A percentile compares a stretch with the other conserved stretches of the same genome.
Conservation (phyloP, 2,797 vertebrate genomes). For the Pempheris klunzingeri region DNA sequence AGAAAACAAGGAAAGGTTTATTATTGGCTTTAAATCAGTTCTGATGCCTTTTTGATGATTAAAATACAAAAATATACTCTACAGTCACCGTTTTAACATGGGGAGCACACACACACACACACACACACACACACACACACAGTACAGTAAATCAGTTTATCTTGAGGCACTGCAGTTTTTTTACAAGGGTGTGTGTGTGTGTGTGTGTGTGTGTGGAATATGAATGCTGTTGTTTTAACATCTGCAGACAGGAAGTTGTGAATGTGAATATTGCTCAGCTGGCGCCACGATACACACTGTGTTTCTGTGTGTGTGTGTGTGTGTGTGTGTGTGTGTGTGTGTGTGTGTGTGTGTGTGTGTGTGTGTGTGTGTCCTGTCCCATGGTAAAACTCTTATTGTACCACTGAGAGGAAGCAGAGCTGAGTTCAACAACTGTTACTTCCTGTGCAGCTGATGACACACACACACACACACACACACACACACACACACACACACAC, state of each 20-base stretch:
- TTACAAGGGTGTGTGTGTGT: background rate
- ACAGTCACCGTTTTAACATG: background rate
- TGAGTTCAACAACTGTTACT: slow-evolving; percentile 55
- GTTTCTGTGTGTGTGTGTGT: background rate
- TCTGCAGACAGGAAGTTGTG: slow-evolving; percentile 58
- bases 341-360: background rate
- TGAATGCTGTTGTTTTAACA: slow-evolving; percentile 47
- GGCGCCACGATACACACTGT: slow-evolving; percentile 22
- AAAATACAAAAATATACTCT: no score
- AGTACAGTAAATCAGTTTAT: background rate
- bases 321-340: slow-evolving; percentile 11
- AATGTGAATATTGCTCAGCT: slow-evolving; percentile 40
- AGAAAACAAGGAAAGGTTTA: no score
- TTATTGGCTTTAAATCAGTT: no score
- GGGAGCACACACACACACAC: background rate
- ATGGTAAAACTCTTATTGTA: slow-evolving; percentile 67
- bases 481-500: slow-evolving; percentile 16
- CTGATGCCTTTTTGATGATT: background rate
- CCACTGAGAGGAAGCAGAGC: slow-evolving; percentile 50
- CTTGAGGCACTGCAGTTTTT: background rate
- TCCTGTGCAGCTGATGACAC: slow-evolving; percentile 68
- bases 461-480: slow-evolving; percentile 55
- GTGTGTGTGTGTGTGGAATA: slow-evolving; percentile 4
- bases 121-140: slow-evolving; percentile 3
- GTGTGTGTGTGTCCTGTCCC: slow-evolving; percentile 28